phyloP scores from a whole-genome alignment of 2,797 vertebrate genomes.

The Morus bassanus region DNA sequence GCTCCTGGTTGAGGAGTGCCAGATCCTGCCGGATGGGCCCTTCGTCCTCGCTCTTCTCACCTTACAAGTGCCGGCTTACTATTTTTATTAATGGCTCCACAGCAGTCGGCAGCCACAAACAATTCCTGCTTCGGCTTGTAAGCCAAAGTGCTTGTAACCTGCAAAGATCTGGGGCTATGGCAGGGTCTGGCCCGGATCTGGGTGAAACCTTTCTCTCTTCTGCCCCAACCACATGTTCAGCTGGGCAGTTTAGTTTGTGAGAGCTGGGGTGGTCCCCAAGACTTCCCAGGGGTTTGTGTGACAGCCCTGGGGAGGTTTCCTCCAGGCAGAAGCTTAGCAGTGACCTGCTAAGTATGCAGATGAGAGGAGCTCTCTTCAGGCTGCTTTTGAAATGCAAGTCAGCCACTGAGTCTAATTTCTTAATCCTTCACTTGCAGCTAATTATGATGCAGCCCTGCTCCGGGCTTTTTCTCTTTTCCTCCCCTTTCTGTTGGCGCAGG shows the following conservation, averaged over 20 bases:
- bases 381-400: neutral
- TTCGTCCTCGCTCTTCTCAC: neutral
- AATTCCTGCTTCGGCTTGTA: neutral
- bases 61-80: neutral
- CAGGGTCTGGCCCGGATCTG: neutral
- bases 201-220: neutral
- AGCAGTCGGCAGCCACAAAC: neutral
- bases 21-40: neutral
- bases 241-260: neutral
- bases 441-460: neutral
- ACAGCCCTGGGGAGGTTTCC: neutral
- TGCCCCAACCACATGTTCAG: fast-evolving
- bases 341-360: neutral
- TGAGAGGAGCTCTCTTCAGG: neutral
- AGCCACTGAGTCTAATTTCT: neutral
- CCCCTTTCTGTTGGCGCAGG: neutral
- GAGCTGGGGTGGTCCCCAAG: neutral
- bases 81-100: neutral
- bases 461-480: neutral
- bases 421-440: neutral
- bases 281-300: neutral
- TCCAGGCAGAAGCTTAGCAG: neutral
- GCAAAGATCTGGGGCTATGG: neutral
- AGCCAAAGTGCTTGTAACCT: neutral
- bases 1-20: neutral